A percentile compares a stretch with the other conserved stretches of the same genome.
phyloP scores from a whole-genome alignment of 1,140 invertebrate species.

The Euura lappo region DNA sequence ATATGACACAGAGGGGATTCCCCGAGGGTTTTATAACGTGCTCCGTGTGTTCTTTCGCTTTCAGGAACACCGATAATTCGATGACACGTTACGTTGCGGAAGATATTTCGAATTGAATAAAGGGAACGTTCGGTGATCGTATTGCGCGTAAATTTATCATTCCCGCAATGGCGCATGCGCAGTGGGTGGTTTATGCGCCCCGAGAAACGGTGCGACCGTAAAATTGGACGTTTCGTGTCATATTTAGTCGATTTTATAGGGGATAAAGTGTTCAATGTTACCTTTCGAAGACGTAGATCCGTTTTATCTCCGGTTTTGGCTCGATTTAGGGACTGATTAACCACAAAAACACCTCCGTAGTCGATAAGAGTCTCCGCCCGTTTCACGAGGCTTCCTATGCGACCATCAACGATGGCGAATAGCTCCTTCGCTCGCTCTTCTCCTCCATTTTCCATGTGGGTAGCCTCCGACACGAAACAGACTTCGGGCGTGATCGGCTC shows the following conservation, averaged over 20 bases:
- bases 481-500: slow-evolving; percentile 26
- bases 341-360: slow-evolving; percentile 33
- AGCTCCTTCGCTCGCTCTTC: slow-evolving; percentile 39
- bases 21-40: background rate
- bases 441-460: slow-evolving; percentile 49
- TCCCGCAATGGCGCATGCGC: slow-evolving; percentile 47
- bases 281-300: slow-evolving; percentile 17
- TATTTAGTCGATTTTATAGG: slow-evolving; percentile 25
- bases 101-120: slow-evolving; percentile 1
- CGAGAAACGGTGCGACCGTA: slow-evolving; percentile 38
- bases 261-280: slow-evolving; percentile 24
- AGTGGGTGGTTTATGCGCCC: slow-evolving; percentile 34
- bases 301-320: slow-evolving; percentile 18
- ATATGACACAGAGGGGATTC: background rate
- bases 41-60: no score
- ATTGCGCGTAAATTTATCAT: slow-evolving; percentile 37
- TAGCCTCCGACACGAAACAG: slow-evolving; percentile 25
- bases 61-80: background rate
- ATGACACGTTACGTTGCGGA: background rate
- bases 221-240: slow-evolving; percentile 21
- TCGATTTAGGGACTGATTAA: slow-evolving; percentile 29
- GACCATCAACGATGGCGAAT: slow-evolving; percentile 49
- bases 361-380: slow-evolving; percentile 19
- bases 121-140: slow-evolving; percentile 22
- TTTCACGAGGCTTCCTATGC: slow-evolving; percentile 28